Evolutionary conservation across 2,797 vertebrate genomes (phyloP), one percentile per base, ranked within the genome.

Genomic region (Setipinna tenuifilis): DNA sequence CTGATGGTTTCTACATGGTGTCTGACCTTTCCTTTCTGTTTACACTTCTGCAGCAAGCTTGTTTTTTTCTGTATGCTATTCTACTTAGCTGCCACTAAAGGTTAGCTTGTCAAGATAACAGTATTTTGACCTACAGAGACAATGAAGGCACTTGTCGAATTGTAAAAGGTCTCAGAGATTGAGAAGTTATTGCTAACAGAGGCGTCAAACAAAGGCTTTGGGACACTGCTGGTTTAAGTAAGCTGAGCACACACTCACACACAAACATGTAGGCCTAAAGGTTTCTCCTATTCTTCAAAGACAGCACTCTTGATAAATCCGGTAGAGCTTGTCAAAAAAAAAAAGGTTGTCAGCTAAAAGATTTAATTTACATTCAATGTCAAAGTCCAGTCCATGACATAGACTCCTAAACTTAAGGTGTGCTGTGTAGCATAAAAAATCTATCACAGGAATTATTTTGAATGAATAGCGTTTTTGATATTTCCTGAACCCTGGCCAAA

Each of bases 171-270:
- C 87, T 89, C 61, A 68, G 82, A 48, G 86, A 90, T 84, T 75
- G 89, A 91, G 91, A 91, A 85, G 86, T 84, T 88, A 85, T 89
- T 88, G 89, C 90, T 90, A 90, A 81, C 88, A 87, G 86, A 81
- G 58, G 81, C 87, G 71, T 71, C 19, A 89, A 85, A 78, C 7
- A 41, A 78, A 35, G 65, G 65, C 25, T 68, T 68, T 5, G 14
- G 41, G 68, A 19, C 68, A 19, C 31, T 28, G 7, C 12, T 16
- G 68, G 28, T 75, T 75, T 25, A 0, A 28, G 16, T 10, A 28
- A 11, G 25, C 23, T 31, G 6, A 35, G 17, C 14, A 71, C 65
- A 28, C 65, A 71, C 65, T 31, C 28, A 35, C 28, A 71, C 16
- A 59, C 58, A 59, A 59, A 59, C 58, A 59, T 19, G 17, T 59